Conservation (phyloP, 2,113 vertebrate species). For the Strigops habroptila region DNA sequence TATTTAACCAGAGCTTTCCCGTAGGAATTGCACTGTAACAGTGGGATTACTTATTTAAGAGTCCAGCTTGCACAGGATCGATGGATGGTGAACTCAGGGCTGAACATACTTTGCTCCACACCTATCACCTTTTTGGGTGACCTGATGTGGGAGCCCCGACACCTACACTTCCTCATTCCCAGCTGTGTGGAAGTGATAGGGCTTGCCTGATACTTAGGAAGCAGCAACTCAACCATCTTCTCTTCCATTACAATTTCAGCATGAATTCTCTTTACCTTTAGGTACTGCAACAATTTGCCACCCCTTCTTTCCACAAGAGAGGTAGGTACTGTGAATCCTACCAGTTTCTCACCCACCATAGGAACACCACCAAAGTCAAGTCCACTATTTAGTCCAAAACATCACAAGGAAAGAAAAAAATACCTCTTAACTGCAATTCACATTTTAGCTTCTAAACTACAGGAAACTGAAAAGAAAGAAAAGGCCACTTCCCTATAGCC, state of each 20-base stretch:
- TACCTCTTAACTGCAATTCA: background rate
- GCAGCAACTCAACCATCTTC: background rate
- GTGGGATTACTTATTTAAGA: background rate
- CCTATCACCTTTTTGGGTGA: background rate
- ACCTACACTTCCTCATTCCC: background rate
- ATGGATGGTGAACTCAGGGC: rapidly evolving
- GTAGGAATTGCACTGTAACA: background rate
- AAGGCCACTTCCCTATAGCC: background rate
- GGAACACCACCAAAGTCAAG: background rate
- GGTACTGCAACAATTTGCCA: background rate
- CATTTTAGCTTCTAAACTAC: background rate
- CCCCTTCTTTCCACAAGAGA: background rate
- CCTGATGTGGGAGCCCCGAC: background rate
- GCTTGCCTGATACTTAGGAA: background rate
- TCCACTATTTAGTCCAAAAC: background rate
- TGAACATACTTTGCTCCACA: background rate
- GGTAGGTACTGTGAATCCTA: background rate
- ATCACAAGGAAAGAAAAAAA: background rate
- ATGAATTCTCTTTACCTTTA: background rate
- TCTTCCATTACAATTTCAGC: background rate
- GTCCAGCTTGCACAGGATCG: background rate
- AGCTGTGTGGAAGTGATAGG: background rate
- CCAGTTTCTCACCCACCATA: background rate
- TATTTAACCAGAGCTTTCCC: background rate
- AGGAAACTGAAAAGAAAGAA: background rate